phyloP scores from a whole-genome alignment of 2,113 vertebrate genomes.

The Puma concolor region DNA sequence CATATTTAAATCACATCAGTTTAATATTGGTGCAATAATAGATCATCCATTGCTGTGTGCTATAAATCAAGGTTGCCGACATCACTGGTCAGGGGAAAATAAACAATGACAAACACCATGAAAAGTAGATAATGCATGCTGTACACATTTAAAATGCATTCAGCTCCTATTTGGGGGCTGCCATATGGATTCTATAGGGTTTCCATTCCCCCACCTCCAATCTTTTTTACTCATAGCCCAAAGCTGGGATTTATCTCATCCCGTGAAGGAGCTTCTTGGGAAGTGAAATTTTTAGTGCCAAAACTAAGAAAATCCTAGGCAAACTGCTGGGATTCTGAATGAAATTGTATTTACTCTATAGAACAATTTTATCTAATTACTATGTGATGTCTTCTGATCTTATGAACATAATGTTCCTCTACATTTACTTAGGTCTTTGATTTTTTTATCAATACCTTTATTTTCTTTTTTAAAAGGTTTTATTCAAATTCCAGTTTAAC shows the following conservation, averaged over 20 bases:
- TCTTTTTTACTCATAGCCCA: neutral
- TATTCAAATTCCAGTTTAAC: neutral
- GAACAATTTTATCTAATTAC: neutral
- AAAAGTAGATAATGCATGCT: neutral
- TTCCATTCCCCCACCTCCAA: neutral
- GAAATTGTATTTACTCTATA: neutral
- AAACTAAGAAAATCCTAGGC: neutral
- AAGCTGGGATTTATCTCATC: neutral
- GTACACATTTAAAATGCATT: neutral
- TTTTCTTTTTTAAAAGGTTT: neutral
- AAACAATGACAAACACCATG: neutral
- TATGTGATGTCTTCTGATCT: neutral
- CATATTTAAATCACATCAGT: neutral
- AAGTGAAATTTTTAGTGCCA: neutral
- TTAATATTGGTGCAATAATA: neutral
- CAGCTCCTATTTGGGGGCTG: neutral
- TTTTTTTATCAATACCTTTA: neutral
- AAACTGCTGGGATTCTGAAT: neutral
- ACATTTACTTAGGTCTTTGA: neutral
- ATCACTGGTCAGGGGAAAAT: neutral
- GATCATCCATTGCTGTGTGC: neutral
- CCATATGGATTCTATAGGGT: neutral
- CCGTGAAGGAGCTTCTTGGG: neutral
- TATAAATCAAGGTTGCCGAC: neutral
- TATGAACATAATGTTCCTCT: neutral